Evolutionary conservation across 1,140 invertebrate species (phyloP), one percentile per base, ranked within the genome.

Genomic region (Lasioglossum albipes): DNA sequence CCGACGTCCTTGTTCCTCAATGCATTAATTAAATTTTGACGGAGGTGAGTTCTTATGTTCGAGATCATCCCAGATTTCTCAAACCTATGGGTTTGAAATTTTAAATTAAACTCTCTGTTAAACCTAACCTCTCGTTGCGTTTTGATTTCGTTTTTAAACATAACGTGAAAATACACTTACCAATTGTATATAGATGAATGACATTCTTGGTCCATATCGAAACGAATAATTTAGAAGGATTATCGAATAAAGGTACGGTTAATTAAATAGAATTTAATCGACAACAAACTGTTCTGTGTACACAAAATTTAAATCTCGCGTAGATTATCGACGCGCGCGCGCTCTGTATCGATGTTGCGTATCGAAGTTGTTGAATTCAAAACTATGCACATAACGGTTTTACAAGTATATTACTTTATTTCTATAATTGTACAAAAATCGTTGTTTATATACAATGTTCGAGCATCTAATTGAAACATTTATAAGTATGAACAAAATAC

Each of bases 1-100:
- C 80, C 79, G 16, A 89, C 74, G 66, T 93, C 90, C 84, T 90
- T 92, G 45, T 70, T 88, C 83, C 92, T 92, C 52, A 93, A 87
- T 22, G 92, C 91, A 42, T 91, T 91, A 16, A 93, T 88, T 65
- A 93, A 85, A 85, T 92, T 93, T 54, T 92, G 90, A 16, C 92
- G 89, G 10, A 93, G 86, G 64, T 93, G 92, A 0, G 92, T 93
- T 75, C 92, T 89, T 42, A 93, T 86, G 41, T 92, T 91, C 10
- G 92, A 91, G 85, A 93, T 93, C 49, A 93, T 88, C 52, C 93
- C 93, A 80, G 87, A 90, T 83, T 90, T 92, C 45, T 93, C 93
- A 79, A 93, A 93, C 93, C 93, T 93, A 41, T 42, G 49, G 52
- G 68, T 61, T 10, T 65, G 61, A 54, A 59, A n/a, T 59, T 22